Percentiles rank a stretch among this genome's conserved stretches.
Conservation (phyloP, 2,888 invertebrate species). For the Iselma pallidipennis region DNA sequence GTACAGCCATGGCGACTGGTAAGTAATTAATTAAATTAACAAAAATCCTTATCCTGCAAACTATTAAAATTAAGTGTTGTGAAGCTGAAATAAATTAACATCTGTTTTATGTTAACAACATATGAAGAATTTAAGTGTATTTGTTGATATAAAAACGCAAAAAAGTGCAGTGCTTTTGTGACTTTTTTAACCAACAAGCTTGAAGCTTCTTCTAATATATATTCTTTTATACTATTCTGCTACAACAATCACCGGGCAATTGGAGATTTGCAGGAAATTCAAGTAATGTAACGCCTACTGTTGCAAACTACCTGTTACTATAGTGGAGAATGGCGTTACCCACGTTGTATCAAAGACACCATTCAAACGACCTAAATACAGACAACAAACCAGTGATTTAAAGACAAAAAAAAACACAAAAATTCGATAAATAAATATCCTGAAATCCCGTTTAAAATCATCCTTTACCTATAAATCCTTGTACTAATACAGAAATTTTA, state of each 20-base stretch:
- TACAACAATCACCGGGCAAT: not conserved
- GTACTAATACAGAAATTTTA: not conserved
- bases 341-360: slow-evolving; percentile 13
- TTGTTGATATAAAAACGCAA: not conserved
- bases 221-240: too few relatives aligned
- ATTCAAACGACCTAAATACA: slow-evolving; percentile 15
- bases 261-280: slow-evolving; percentile 6
- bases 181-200: slow-evolving; percentile 2
- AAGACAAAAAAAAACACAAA: slow-evolving; percentile 1
- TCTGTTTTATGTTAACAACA: slow-evolving; percentile 7
- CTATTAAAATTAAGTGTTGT: slow-evolving; percentile 19
- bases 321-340: slow-evolving; percentile 15
- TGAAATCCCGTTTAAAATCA: not conserved
- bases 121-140: slow-evolving; percentile 1
- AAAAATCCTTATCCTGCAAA: too few relatives aligned
- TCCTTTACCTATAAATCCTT: not conserved
- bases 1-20: slow-evolving; percentile 47
- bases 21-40: too few relatives aligned
- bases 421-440: too few relatives aligned
- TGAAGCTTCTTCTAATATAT: too few relatives aligned
- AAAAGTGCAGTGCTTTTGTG: slow-evolving; percentile 14
- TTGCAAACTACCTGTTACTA: not conserved
- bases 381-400: slow-evolving; percentile 4
- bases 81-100: not conserved
- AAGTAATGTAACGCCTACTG: slow-evolving; percentile 7